Evolutionary conservation across 1,140 invertebrate species (phyloP).

Genomic region (Pantala flavescens): DNA sequence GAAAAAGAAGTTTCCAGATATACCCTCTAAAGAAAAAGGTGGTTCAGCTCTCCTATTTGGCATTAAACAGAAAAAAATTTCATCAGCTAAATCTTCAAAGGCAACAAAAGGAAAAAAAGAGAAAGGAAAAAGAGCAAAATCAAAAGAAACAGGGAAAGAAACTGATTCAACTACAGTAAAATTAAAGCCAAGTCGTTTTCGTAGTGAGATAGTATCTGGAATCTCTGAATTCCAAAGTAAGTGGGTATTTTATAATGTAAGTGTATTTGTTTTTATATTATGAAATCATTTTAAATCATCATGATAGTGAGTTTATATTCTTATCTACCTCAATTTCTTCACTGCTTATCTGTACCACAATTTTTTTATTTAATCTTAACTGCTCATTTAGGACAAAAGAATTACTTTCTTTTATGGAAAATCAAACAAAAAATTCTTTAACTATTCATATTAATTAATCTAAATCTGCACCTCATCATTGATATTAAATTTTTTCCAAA

Average conservation of each 20-base stretch:
- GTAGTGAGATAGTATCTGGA: conserved; percentile 37
- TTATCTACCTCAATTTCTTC: no score
- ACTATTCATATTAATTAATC: no score
- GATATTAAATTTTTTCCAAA: no score
- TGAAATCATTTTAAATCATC: no score
- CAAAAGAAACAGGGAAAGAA: conserved; percentile 31
- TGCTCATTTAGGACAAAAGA: no score
- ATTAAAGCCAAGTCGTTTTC: conserved; percentile 38
- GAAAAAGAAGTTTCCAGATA: conserved; percentile 80
- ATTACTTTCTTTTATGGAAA: no score
- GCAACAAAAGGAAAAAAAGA: conserved; percentile 40
- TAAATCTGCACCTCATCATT: no score
- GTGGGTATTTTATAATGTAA: no score
- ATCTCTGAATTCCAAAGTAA: conserved; percentile 37
- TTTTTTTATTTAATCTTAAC: conserved; percentile 35
- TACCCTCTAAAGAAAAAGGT: conserved; percentile 80
- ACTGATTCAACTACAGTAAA: conserved; percentile 43
- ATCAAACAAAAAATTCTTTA: no score
- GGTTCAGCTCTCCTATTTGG: conserved; percentile 75
- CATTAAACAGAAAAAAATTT: conserved; percentile 54
- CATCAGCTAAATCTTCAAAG: conserved; percentile 60
- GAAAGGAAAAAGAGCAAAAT: conserved; percentile 42
- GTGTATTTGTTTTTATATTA: no score
- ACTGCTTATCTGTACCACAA: no score
- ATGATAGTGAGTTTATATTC: no score